Conservation (phyloP, 2,797 vertebrate species). For the Eulemur rubriventer region DNA sequence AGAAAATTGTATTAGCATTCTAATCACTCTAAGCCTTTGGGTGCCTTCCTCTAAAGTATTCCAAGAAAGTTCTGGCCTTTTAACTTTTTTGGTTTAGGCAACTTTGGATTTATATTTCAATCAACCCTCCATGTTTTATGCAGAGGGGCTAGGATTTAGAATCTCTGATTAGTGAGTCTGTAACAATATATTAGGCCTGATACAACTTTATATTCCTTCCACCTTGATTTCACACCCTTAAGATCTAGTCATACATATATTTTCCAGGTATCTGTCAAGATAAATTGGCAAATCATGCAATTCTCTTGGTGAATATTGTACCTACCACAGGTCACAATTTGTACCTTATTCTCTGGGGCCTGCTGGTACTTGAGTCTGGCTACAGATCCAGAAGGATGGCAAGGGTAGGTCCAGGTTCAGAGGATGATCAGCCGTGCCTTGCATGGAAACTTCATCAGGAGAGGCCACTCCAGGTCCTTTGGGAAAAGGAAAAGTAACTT, state of each 20-base stretch:
- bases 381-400: background rate
- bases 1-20: background rate
- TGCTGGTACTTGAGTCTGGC: background rate
- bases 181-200: background rate
- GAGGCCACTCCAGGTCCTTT: background rate
- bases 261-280: background rate
- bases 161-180: background rate
- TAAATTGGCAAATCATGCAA: background rate
- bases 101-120: background rate
- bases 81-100: background rate
- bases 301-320: background rate
- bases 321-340: background rate
- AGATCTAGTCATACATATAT: background rate
- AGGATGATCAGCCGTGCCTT: background rate
- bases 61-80: slow-evolving; percentile 6
- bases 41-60: background rate
- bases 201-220: background rate
- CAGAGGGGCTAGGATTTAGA: background rate
- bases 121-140: background rate
- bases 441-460: background rate
- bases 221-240: background rate
- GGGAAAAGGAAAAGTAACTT: background rate
- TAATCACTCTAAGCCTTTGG: background rate
- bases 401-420: too few relatives aligned
- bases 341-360: background rate